These are phyloP conservation scores for Poeciliopsis gracilis DNA, from an alignment of 2,797 vertebrate genomes.

Conservation along the genomic window DNA sequence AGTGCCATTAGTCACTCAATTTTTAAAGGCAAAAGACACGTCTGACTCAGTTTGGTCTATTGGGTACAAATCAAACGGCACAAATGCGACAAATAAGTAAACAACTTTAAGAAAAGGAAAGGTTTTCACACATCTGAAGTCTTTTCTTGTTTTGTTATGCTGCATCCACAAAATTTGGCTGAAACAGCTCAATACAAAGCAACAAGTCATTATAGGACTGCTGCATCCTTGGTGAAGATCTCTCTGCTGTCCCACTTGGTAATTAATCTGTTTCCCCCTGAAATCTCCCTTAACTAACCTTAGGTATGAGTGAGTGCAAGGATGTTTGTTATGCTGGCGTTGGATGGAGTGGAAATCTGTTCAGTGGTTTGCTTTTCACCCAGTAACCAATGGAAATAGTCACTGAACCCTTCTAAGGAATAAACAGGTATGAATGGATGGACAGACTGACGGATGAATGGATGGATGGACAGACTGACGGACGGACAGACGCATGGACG, in stretches of 20 bases:
- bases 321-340: not conserved
- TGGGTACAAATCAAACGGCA: conserved; percentile 1
- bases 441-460: too few species aligned
- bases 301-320: not conserved
- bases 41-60: not conserved
- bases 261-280: not conserved
- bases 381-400: too few species aligned
- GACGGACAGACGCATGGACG: too few species aligned
- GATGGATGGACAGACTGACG: too few species aligned
- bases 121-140: not conserved
- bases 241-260: not conserved
- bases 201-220: not conserved
- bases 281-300: not conserved
- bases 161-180: not conserved
- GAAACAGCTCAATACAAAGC: too few species aligned
- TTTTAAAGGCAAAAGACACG: not conserved
- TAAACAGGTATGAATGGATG: too few species aligned
- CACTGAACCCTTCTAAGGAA: too few species aligned
- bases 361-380: not conserved
- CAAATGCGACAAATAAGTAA: conserved; percentile 1
- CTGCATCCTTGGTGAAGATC: not conserved
- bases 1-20: too few species aligned
- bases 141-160: not conserved
- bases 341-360: not conserved
- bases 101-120: not conserved